phyloP scores from a whole-genome alignment of 2,888 invertebrate species.

The Ophion ventricosus region DNA sequence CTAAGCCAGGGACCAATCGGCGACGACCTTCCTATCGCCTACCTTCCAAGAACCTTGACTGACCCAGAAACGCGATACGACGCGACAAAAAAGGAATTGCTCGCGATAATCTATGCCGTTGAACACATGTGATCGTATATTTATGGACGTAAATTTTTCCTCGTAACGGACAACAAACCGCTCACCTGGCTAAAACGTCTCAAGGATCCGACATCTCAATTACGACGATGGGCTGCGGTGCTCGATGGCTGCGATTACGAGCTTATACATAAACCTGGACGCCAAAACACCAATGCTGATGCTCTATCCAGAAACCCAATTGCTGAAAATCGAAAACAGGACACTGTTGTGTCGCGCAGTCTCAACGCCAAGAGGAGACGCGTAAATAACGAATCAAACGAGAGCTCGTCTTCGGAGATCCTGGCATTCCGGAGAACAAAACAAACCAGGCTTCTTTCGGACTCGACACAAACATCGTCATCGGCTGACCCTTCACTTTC shows the following conservation, averaged over 20 bases:
- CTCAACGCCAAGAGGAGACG: no score
- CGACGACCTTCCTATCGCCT: slow-evolving; percentile 60
- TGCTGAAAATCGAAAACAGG: no score
- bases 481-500: no score
- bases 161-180: background rate
- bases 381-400: no score
- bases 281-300: background rate
- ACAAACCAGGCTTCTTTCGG: no score
- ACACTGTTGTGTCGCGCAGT: no score
- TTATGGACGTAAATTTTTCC: no score
- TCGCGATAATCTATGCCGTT: slow-evolving; percentile 34
- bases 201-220: background rate
- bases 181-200: slow-evolving; percentile 2
- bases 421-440: no score
- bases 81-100: slow-evolving; percentile 44
- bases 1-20: slow-evolving; percentile 67
- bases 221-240: background rate
- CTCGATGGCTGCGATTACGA: background rate
- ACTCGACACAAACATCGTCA: no score
- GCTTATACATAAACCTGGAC: background rate
- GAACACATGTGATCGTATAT: slow-evolving; percentile 18
- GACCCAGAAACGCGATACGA: slow-evolving; percentile 61
- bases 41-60: slow-evolving; percentile 52
- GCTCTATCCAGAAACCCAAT: background rate
- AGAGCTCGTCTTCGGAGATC: no score